Evolutionary conservation across 2,888 invertebrate species (phyloP), one percentile per base, ranked within the genome.

Genomic region (Phyllotreta cruciferae): DNA sequence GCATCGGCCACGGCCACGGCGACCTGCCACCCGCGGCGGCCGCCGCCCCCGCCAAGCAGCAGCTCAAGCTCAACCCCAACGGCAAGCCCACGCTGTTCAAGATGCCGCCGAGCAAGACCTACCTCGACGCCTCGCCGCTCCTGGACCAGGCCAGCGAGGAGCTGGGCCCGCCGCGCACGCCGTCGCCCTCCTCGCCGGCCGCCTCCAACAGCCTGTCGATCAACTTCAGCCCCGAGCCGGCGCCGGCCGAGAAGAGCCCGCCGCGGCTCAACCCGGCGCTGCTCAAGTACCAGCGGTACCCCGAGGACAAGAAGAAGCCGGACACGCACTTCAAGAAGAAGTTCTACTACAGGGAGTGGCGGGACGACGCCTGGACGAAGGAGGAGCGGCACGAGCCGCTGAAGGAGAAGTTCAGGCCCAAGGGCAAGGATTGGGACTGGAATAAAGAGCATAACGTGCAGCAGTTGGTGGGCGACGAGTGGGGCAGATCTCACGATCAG

Each of bases 241-340:
- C 64, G 37, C 70, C 68, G 55, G 69, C 77, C 72, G 76, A 78
- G 71, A 71, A 80, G 64, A 78, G 77, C 66, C 79, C 82, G 44
- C 76, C 82, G 55, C 78, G 82, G 73, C 69, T 85, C 73, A 77
- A 85, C 81, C 77, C 86, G 6, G 82, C 83, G 8, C 79, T 87
- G 4, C 75, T 86, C 7, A 86, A 87, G 73, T 87, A 87, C 76
- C 87, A 87, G 73, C 82, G 87, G 38, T 85, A 86, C 69, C 77
- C 80, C 10, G 81, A 81, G 62, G 78, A 80, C n/a, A 79, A 77
- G 64, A 77, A 73, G 66, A 80, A 75, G 65, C 82, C 84, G 0
- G 87, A 88, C 73, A 85, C 86, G 71, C 91, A 91, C 82, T 93
- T 92, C 81, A 93, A 93, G 82, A 93, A 93, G 83, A 92, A 92